Conservation (phyloP, 2,113 vertebrate species). For the Rattus norvegicus region DNA sequence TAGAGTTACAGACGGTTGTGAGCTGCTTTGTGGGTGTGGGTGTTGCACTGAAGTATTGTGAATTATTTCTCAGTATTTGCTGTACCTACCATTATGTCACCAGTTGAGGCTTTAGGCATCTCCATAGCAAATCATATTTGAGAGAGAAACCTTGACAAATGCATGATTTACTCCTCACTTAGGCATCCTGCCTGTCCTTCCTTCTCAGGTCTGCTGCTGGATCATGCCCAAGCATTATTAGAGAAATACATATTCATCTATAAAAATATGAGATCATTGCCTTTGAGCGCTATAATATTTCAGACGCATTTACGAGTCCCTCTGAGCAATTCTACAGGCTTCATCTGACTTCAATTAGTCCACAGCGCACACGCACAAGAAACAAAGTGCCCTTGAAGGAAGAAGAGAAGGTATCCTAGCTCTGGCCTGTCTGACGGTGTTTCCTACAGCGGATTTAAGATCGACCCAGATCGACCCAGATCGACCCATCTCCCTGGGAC, state of each 20-base stretch:
- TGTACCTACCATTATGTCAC: not conserved
- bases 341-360: not conserved
- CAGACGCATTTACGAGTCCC: not conserved
- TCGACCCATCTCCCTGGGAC: not conserved
- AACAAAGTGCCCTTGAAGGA: not conserved
- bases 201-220: not conserved
- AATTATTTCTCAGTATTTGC: not conserved
- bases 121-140: not conserved
- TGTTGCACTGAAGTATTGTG: not conserved
- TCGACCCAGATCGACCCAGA: not conserved
- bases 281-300: not conserved
- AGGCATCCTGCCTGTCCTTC: not conserved
- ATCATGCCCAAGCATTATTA: not conserved
- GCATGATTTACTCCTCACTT: not conserved
- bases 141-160: not conserved
- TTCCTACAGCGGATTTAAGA: not conserved
- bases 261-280: not conserved
- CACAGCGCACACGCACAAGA: not conserved
- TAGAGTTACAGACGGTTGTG: not conserved
- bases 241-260: conserved; percentile 2
- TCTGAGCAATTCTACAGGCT: not conserved
- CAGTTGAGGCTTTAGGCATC: not conserved
- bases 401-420: not conserved
- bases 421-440: not conserved
- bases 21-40: not conserved